Base-by-base conservation (phyloP, 1,140 invertebrate species). In the Bicyclus anynana region DNA sequence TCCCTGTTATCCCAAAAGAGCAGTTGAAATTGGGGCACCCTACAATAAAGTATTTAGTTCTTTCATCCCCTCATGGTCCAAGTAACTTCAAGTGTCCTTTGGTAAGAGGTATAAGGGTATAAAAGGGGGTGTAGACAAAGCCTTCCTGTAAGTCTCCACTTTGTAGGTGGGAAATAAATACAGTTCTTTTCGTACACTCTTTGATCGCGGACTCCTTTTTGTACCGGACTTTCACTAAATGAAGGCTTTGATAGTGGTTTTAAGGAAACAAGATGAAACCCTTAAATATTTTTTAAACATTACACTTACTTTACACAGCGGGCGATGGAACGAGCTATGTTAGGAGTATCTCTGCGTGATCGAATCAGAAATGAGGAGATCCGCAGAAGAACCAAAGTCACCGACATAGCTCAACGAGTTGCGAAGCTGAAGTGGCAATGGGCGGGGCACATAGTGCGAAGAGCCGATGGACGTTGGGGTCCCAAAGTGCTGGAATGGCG, bases 11-110 rank as follows among this genome's bases (percentile, higher is more conserved):
- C 27, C 29, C 10, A 33, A 33, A 33, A 10, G 7, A 33, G 10
- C 3, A 27, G 5, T 3, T 1, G 2, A 12, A 10, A 10, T 33
- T 4, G 5, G 29, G 29, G 3, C 10, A 4, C 29, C 29, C 10
- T 33, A 33, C 29, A 12, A 10, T 33, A 10, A 7, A 33, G 29
- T 33, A 33, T 33, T 33, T 33, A n/a, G 29, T 33, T 33, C 29
- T 33, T 33, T 33, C 12, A 33, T 33, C 29, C 29, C 29, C 29
- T 33, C 29, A 33, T 44, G 40, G 40, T n/a, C 17, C 40, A 21
- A 44, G 17, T 44, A n/a, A 44, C 40, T 20, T 44, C 17, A 44
- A 44, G 40, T 44, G 17, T 44, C 17, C 40, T 44, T n/a, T 20
- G 40, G 6, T 20, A 18, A 44, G 21, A 44, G 40, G 17, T 18